Evolutionary conservation across 2,888 invertebrate species (phyloP).

Genomic region (Thyatira batis): DNA sequence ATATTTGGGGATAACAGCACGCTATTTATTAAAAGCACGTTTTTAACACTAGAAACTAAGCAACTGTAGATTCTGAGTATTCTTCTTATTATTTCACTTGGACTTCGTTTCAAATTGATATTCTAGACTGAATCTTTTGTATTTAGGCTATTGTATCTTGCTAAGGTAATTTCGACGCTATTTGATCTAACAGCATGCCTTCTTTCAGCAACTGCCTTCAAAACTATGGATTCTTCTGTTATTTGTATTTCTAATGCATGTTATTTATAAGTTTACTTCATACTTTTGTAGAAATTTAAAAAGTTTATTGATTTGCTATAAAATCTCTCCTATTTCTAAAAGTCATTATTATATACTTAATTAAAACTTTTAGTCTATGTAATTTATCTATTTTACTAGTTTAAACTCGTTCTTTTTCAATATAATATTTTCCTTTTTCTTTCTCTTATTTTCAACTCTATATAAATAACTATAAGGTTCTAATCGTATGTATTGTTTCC

Average conservation of each 20-base stretch:
- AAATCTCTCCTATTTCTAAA: too few relatives aligned
- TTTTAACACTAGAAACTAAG: slow-evolving; percentile 10
- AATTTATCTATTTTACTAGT: neutral
- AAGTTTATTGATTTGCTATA: too few relatives aligned
- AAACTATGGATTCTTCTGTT: slow-evolving; percentile 11
- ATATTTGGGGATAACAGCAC: slow-evolving; percentile 47
- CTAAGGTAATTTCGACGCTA: neutral
- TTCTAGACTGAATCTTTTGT: neutral
- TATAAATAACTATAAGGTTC: slow-evolving; percentile 3
- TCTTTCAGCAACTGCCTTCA: slow-evolving; percentile 9
- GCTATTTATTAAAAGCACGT: slow-evolving; percentile 26
- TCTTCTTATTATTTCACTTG: too few relatives aligned
- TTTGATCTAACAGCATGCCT: slow-evolving; percentile 10
- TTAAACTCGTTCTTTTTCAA: neutral
- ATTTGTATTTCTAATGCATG: slow-evolving; percentile 18
- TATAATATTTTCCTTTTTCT: neutral
- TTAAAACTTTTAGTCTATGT: too few relatives aligned
- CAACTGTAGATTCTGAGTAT: neutral
- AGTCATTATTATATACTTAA: too few relatives aligned
- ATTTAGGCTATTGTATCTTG: neutral
- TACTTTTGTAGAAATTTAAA: slow-evolving; percentile 10
- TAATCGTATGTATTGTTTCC: slow-evolving; percentile 49
- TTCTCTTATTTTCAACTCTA: slow-evolving; percentile 7
- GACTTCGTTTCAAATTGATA: neutral
- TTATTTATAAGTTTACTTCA: slow-evolving; percentile 13